These are phyloP conservation scores for Cataglyphis livida DNA, from an alignment of 2,888 invertebrate species.

Conservation along the genomic window DNA sequence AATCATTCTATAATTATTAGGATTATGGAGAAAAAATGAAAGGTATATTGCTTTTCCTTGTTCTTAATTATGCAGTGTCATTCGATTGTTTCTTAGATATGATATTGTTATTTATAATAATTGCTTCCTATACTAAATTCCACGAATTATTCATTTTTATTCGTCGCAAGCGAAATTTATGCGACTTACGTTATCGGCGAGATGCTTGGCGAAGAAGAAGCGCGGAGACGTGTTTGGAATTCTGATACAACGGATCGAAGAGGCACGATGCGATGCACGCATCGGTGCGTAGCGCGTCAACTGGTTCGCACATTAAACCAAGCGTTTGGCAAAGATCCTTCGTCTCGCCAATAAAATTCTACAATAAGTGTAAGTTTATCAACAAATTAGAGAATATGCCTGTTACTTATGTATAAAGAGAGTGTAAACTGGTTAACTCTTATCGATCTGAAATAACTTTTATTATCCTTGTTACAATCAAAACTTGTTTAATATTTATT, in stretches of 20 bases:
- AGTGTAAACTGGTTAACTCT: not conserved
- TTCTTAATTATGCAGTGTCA: not conserved
- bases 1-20: not conserved
- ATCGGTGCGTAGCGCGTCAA: slow-evolving; percentile 33
- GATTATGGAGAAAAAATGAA: not conserved
- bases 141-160: slow-evolving; percentile 20
- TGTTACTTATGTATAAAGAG: not conserved
- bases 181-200: slow-evolving; percentile 32
- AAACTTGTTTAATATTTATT: not conserved
- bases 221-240: slow-evolving; percentile 33
- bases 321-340: slow-evolving; percentile 15
- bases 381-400: not conserved
- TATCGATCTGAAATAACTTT: slow-evolving; percentile 13
- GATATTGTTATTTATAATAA: slow-evolving; percentile 4
- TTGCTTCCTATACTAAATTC: not conserved
- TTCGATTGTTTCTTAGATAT: not conserved
- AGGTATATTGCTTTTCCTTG: not conserved
- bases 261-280: slow-evolving; percentile 22
- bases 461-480: not conserved
- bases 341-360: not conserved
- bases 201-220: slow-evolving; percentile 31
- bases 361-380: not conserved
- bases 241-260: slow-evolving; percentile 38
- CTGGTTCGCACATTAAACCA: slow-evolving; percentile 35
- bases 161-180: slow-evolving; percentile 17